Evolutionary conservation across 2,113 vertebrate genomes (phyloP), one percentile per base, ranked within the genome.

Genomic region (Isurus oxyrinchus): DNA sequence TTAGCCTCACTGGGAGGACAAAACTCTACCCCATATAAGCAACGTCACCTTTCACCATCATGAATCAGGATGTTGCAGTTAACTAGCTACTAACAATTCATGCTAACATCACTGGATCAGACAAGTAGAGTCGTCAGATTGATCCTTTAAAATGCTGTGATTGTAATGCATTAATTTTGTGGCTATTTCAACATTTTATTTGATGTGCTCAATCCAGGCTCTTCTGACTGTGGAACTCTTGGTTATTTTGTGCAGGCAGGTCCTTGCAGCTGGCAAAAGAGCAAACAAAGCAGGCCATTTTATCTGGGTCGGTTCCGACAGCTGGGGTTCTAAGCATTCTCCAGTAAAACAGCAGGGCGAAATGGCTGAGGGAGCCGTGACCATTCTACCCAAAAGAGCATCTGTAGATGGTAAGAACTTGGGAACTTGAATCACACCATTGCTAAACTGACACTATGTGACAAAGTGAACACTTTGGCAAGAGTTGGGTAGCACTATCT

Each of bases 281-380:
- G 99, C 99, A 0, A 98, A 99, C 67, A 98, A 98, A 97, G 97
- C 99, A 1, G 99, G 99, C 0, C 99, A 99, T 59, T 99, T 99
- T 97, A 97, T 99, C 0, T 99, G 99, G 99, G 98, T 99, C 40
- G 99, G 99, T 88, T 99, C 99, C 0, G 99, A 99, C 98, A 99
- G 98, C 53, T 99, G 99, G 99, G 99, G 99, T n/a, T 98, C 99
- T 96, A 99, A 99, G 97, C 97, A 98, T 96, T 98, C 98, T 96
- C 99, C 99, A 0, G 97, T 99, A 87, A 97, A 98, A 66, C 98
- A 98, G 96, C 98, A 99, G 55, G 99, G 99, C 97, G 99, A 99
- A 0, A 98, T 99, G 0, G 99, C 99, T 0, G 98, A 99, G 90
- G 99, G 99, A 13, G 99, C 99, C 79, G 98, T 99, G 97, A 99